These are phyloP conservation scores for Larimichthys polyactis DNA, from an alignment of 2,113 vertebrate genomes.

Conservation along the genomic window DNA sequence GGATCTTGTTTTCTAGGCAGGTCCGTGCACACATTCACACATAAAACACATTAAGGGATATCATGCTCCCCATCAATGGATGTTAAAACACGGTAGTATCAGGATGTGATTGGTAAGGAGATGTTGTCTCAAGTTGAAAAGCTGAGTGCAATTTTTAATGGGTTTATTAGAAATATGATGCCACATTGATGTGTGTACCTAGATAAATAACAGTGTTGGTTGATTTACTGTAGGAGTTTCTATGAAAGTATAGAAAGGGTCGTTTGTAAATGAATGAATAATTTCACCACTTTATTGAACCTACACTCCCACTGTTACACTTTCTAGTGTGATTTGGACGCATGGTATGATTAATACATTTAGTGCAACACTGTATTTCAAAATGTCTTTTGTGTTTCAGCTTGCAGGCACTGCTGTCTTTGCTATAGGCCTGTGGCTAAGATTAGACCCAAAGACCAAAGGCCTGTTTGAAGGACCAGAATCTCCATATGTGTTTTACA, in stretches of 20 bases:
- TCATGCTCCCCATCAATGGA: background rate
- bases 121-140: background rate
- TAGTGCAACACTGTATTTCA: background rate
- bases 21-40: background rate
- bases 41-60: background rate
- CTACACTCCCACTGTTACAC: background rate
- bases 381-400: slow-evolving; percentile 55
- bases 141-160: background rate
- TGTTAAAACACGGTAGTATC: too few relatives aligned
- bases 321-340: background rate
- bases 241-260: background rate
- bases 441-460: slow-evolving; percentile 76
- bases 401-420: slow-evolving; percentile 77
- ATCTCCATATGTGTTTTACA: slow-evolving; percentile 74
- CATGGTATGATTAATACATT: background rate
- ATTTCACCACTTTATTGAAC: background rate
- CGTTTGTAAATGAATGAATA: background rate
- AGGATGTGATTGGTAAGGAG: background rate
- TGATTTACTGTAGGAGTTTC: background rate
- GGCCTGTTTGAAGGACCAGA: slow-evolving; percentile 73
- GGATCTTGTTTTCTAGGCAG: background rate
- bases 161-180: background rate
- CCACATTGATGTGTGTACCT: background rate
- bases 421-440: slow-evolving; percentile 74
- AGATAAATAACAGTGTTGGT: background rate